Evolutionary conservation across 1,140 invertebrate species (phyloP), one percentile per base, ranked within the genome.

Genomic region (Hermetia illucens): DNA sequence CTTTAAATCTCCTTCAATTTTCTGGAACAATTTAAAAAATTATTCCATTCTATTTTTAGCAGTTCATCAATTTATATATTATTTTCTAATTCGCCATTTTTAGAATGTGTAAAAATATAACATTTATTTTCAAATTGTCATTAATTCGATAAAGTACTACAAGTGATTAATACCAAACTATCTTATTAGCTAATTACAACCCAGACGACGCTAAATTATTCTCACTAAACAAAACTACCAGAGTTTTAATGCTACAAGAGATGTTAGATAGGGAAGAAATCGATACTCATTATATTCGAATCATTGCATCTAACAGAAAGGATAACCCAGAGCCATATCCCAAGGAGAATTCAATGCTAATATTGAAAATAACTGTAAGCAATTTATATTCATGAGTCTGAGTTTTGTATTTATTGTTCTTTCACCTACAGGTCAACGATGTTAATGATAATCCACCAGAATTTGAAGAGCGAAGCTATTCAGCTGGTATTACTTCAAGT

Each of bases 361-460:
- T 13, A 5, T 27, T 38, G 38, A 44, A 49, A 25, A 47, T 55
- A 13, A 41, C 39, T 31, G 43, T 55, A 15, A 44, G 46, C n/a
- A 2, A 44, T 33, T 10, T 39, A 39, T 41, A 38, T 22, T 22
- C 17, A n/a, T n/a, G n/a, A n/a, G 6, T 15, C 5, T 40, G 16
- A 38, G 3, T 10, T 40, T 44, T 18, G 17, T 22, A 16, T 36
- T 46, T 29, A 43, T 17, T 41, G 35, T 41, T 35, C 13, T 35
- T 24, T 27, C 32, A 20, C 38, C 41, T 52, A 12, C 42, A 69
- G 66, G 66, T 72, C 0, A 39, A 58, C 24, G 69, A 72, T 50
- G 56, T 62, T 2, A 63, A 71, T 44, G 69, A 71, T 16, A 63
- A 63, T 46, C 27, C 50, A 17, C 70, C 70, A 13, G 50, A 45